Evolutionary conservation across 2,888 invertebrate genomes (phyloP), one percentile per base, ranked within the genome.

Genomic region (Lepidocyrtinus sp.): DNA sequence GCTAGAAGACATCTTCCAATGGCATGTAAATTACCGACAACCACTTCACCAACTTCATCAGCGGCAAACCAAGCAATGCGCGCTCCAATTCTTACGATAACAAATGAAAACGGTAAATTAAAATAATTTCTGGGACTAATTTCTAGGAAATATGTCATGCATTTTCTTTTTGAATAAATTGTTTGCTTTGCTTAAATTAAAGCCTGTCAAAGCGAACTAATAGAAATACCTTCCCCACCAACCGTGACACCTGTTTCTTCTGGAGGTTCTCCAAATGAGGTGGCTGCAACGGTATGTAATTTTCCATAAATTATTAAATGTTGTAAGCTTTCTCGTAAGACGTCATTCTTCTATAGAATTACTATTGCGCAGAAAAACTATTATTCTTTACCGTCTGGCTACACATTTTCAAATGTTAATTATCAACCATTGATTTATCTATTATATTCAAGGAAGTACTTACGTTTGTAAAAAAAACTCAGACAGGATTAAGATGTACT

Each of bases 151-250:
- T n/a, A n/a, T n/a, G n/a, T n/a, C n/a, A n/a, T n/a, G n/a, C n/a
- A n/a, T n/a, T n/a, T 36, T 36, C 5, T 36, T 36, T 36, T 7
- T 5, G 12, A 36, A 36, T 36, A 36, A 7, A 36, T 36, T 36
- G 36, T 7, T 36, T 5, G 5, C 36, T 5, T 36, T 36, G 36
- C 36, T 36, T 36, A 12, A 5, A 36, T 36, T 71, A 7, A 7
- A 86, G 86, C 83, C 9, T 77, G 83, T 72, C 83, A 84, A 74
- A 85, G 86, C 59, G 86, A 86, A 74, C 50, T 86, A 50, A 84
- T 86, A 45, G 85, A 85, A 74, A 81, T 86, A 63, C 86, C 86
- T 21, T 86, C 86, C 5, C 86, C 86, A 9, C 86, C 86, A 67
- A 83, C 86, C 17, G 85, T 79, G 36, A 83, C 85, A 7, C 84